These are phyloP conservation scores for Bactericera cockerelli DNA, from an alignment of 1,140 invertebrate genomes.

Conservation along the genomic window DNA sequence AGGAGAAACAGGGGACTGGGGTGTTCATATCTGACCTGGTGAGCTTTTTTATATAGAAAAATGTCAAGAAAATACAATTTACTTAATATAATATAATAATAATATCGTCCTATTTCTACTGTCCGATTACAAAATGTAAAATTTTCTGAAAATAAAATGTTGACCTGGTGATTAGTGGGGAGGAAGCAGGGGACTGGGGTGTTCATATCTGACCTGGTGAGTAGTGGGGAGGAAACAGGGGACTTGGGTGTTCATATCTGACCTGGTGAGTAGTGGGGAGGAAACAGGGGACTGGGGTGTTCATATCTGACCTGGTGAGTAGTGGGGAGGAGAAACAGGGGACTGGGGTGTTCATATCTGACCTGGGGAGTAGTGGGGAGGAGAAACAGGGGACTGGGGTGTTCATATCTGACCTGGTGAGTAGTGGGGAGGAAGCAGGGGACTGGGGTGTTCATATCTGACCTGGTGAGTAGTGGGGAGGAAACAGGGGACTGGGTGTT, in stretches of 20 bases:
- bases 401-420: slow-evolving; percentile 88
- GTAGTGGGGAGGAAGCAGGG: slow-evolving; percentile 75
- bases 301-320: no score
- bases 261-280: no score
- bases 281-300: no score
- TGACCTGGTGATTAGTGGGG: no score
- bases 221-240: no score
- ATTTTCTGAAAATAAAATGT: background rate
- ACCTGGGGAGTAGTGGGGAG: slow-evolving; percentile 74
- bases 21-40: no score
- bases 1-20: no score
- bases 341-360: no score
- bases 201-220: slow-evolving; percentile 83
- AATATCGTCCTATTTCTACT: no score
- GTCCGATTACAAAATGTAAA: slow-evolving; percentile 9
- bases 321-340: no score
- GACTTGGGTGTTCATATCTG: no score
- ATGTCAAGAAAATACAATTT: slow-evolving; percentile 9
- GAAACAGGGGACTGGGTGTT: slow-evolving; percentile 64
- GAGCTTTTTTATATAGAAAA: no score
- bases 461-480: slow-evolving; percentile 88
- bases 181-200: slow-evolving; percentile 73
- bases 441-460: slow-evolving; percentile 82
- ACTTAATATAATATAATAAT: background rate
- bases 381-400: slow-evolving; percentile 73